These are phyloP conservation scores for Gyps fulvus DNA, from an alignment of 2,113 vertebrate genomes.

Conservation along the genomic window DNA sequence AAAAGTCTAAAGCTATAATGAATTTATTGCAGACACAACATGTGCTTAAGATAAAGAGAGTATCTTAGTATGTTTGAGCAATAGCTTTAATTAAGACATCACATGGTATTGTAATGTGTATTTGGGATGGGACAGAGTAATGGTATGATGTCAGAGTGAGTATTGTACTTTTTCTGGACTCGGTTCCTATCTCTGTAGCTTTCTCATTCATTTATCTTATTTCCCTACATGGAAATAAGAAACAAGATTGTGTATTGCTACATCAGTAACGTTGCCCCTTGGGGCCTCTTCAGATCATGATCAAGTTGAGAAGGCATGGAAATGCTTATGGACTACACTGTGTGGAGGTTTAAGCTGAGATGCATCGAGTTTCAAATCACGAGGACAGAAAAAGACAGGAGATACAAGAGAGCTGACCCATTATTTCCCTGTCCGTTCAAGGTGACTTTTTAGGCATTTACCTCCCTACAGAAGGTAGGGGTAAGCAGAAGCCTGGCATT, in stretches of 20 bases:
- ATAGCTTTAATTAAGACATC: neutral
- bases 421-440: neutral
- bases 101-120: neutral
- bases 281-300: neutral
- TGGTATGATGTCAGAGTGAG: neutral
- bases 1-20: neutral
- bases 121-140: neutral
- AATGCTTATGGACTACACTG: neutral
- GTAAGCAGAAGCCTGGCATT: neutral
- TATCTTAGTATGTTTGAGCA: neutral
- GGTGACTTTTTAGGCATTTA: neutral
- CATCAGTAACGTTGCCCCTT: neutral
- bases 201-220: neutral
- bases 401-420: rapidly evolving
- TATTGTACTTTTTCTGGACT: neutral
- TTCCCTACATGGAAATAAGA: neutral
- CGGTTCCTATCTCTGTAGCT: neutral
- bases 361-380: neutral
- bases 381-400: neutral
- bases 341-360: neutral
- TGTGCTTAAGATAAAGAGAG: neutral
- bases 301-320: neutral
- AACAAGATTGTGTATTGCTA: neutral
- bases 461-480: neutral
- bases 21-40: neutral